Evolutionary conservation across 1,140 invertebrate species (phyloP), one percentile per base, ranked within the genome.

Genomic region (Dendroctonus valens): DNA sequence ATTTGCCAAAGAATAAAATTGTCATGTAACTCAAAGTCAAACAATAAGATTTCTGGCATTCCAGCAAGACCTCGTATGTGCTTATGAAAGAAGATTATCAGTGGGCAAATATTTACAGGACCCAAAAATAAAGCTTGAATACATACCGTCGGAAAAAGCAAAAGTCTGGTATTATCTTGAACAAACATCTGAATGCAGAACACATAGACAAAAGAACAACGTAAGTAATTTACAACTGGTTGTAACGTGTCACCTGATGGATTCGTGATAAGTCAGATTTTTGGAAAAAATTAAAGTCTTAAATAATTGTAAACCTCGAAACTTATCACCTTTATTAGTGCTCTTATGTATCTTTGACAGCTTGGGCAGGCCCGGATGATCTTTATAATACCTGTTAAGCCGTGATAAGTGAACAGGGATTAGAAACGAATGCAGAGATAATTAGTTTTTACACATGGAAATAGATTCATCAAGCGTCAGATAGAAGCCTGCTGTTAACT

Each of bases 21-120:
- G 53, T 55, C 53, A 41, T 55, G 53, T 55, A 50, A 39, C 59
- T 14, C 26, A 46, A 60, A 50, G 46, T 26, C 46, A 60, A 60
- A 60, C 46, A 60, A 60, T 38, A 60, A 46, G 59, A 60, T 60
- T 60, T 60, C 59, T 49, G 59, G 40, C 59, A 60, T 60, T 60
- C 59, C 46, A 55, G 39, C 53, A 41, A 55, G 59, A 46, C n/a
- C 26, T 50, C 59, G 59, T 60, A 60, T 52, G 53, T 55, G 14
- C 59, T 60, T 26, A 46, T 60, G 59, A 60, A 60, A 60, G 59
- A 38, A 60, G 15, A 46, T 62, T 51, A 62, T 62, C 59, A 62
- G 48, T 14, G 48, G 49, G 48, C 59, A 62, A 62, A 62, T 62
- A 62, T 62, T 62, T 62, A 50, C 41, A 52, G 37, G 40, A 52